Evolutionary conservation across 1,140 invertebrate genomes (phyloP).

Genomic region (Drosophila kikkawai): DNA sequence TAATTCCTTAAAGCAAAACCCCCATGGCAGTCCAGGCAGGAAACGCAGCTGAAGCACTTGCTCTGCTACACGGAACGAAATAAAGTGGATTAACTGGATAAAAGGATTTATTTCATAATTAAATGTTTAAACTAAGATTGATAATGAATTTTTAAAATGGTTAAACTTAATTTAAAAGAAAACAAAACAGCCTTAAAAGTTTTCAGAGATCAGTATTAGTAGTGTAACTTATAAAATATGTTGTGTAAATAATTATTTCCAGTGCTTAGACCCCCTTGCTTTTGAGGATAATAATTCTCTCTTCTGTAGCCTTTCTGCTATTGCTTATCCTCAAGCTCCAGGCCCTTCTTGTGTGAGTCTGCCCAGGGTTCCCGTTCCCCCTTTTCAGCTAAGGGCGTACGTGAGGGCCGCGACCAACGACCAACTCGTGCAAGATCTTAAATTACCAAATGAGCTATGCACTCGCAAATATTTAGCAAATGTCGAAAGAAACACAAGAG

Average conservation of each 20-base stretch:
- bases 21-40: constrained; percentile 22
- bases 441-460: constrained; percentile 70
- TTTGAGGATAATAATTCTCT: constrained; percentile 6
- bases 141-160: too few species aligned
- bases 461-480: constrained; percentile 54
- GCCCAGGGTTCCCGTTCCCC: constrained; percentile 8
- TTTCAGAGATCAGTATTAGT: too few species aligned
- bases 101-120: not conserved
- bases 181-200: too few species aligned
- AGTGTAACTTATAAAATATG: too few species aligned
- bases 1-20: constrained; percentile 65
- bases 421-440: constrained; percentile 54
- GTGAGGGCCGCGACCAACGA: constrained; percentile 28
- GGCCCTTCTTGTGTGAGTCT: constrained; percentile 23
- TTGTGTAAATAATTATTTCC: not conserved
- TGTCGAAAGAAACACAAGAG: constrained; percentile 19
- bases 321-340: constrained; percentile 14
- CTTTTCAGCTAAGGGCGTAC: constrained; percentile 24
- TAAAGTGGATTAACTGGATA: not conserved
- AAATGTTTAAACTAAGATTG: not conserved
- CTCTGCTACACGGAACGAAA: constrained; percentile 21
- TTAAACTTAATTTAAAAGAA: too few species aligned
- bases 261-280: constrained; percentile 7
- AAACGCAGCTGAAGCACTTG: constrained; percentile 49
- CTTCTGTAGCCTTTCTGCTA: not conserved